Conservation (phyloP, 2,113 vertebrate species). For the Setophaga kirtlandii region DNA sequence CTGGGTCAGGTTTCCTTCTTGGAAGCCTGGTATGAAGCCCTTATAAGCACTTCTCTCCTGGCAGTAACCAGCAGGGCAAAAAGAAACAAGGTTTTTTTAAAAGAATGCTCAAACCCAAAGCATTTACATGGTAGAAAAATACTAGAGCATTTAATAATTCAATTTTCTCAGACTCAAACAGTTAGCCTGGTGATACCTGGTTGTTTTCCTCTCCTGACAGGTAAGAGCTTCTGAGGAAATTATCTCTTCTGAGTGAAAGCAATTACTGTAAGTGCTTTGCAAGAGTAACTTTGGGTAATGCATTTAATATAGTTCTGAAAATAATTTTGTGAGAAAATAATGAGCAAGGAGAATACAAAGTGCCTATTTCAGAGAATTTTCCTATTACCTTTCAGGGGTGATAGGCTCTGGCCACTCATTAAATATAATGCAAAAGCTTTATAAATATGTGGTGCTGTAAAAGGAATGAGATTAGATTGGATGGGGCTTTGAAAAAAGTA, state of each 20-base stretch:
- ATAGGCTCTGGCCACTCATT: background rate
- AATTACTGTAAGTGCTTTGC: constrained; percentile 58
- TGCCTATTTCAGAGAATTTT: background rate
- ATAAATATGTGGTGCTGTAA: background rate
- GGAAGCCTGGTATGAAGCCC: background rate
- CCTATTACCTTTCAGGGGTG: background rate
- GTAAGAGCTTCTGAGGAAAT: constrained; percentile 12
- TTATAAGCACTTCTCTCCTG: background rate
- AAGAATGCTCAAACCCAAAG: background rate
- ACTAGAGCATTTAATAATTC: background rate
- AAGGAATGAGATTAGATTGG: background rate
- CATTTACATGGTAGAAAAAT: background rate
- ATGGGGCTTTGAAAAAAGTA: background rate
- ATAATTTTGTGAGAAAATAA: constrained; percentile 33
- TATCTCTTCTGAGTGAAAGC: constrained; percentile 21
- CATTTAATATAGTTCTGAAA: constrained; percentile 20
- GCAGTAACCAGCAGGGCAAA: background rate
- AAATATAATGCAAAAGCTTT: background rate
- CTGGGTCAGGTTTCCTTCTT: background rate
- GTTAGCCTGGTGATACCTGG: background rate
- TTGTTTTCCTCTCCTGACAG: constrained; percentile 1
- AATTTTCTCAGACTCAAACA: background rate
- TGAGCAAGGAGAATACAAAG: constrained; percentile 21
- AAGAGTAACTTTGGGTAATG: constrained; percentile 20
- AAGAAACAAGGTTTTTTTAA: background rate